Conservation (phyloP, 1,140 invertebrate species). For the Scylla paramamosain region DNA sequence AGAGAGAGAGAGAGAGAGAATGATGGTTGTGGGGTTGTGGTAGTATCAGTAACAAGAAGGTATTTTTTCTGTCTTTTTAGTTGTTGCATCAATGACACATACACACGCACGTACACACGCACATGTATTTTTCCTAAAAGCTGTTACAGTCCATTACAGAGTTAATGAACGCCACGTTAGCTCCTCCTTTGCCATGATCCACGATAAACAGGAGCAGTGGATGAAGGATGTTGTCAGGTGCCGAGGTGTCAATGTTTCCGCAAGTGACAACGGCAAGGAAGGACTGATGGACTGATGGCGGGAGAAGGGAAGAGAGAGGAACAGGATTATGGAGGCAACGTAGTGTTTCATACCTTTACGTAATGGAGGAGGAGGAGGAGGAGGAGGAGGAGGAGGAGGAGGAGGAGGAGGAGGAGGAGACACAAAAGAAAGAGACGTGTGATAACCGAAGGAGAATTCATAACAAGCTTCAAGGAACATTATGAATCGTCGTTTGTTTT, state of each 20-base stretch:
- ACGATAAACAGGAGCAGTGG: background rate
- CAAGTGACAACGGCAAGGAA: background rate
- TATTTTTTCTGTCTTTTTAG: too few relatives aligned
- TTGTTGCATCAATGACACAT: background rate
- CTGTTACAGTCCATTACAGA: background rate
- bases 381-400: constrained; percentile 17
- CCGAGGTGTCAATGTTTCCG: background rate
- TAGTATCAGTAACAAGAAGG: background rate
- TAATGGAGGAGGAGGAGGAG: background rate
- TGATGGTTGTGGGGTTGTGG: background rate
- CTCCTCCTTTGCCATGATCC: too few relatives aligned
- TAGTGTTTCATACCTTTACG: background rate
- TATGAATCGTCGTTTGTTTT: too few relatives aligned
- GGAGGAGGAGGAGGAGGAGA: constrained; percentile 11
- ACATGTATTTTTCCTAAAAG: background rate
- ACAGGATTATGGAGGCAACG: background rate
- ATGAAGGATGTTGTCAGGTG: too few relatives aligned
- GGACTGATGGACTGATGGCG: background rate
- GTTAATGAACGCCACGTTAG: too few relatives aligned
- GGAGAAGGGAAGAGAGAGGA: background rate
- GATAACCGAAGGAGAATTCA: too few relatives aligned
- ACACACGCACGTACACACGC: constrained; percentile 37
- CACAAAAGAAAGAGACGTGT: background rate
- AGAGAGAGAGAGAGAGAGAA: background rate
- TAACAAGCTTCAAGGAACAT: too few relatives aligned